phyloP scores from a whole-genome alignment of 2,888 invertebrate species.

The Gymnosoma rotundatum region DNA sequence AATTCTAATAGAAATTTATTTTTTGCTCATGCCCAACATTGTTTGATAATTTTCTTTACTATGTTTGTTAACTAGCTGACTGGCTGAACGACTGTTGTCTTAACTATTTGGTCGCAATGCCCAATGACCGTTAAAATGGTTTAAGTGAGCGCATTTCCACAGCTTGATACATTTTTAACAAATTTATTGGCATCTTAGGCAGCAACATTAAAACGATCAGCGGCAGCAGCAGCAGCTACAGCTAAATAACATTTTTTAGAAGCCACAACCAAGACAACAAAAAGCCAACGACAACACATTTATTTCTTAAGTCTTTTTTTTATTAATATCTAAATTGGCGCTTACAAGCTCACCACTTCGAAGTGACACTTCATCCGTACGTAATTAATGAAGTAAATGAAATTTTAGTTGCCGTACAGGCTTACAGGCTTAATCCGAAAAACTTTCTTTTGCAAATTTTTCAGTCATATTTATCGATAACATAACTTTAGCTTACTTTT shows the following conservation, averaged over 20 bases:
- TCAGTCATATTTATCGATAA: too few species aligned
- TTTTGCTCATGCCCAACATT: slow-evolving; percentile 6
- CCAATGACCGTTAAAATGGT: slow-evolving; percentile 68
- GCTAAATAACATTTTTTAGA: slow-evolving; percentile 33
- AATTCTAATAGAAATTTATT: too few species aligned
- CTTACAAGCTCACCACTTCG: not conserved
- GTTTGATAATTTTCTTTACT: slow-evolving; percentile 34
- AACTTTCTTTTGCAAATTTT: too few species aligned
- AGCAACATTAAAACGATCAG: slow-evolving; percentile 28
- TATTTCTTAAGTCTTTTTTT: slow-evolving; percentile 8
- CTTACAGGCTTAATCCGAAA: too few species aligned
- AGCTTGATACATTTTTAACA: slow-evolving; percentile 66
- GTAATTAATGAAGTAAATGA: not conserved
- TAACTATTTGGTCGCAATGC: slow-evolving; percentile 58
- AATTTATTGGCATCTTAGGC: slow-evolving; percentile 69
- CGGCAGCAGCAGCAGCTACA: slow-evolving; percentile 28
- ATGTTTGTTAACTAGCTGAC: not conserved
- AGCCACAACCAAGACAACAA: slow-evolving; percentile 22
- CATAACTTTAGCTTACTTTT: too few species aligned
- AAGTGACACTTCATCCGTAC: not conserved
- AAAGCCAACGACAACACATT: slow-evolving; percentile 10
- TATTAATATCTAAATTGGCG: too few species aligned
- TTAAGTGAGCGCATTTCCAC: slow-evolving; percentile 69
- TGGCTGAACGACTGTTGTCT: slow-evolving; percentile 20
- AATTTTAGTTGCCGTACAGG: too few species aligned